Evolutionary conservation across 2,888 invertebrate species (phyloP), one percentile per base, ranked within the genome.

Genomic region (Polyommatus icarus): DNA sequence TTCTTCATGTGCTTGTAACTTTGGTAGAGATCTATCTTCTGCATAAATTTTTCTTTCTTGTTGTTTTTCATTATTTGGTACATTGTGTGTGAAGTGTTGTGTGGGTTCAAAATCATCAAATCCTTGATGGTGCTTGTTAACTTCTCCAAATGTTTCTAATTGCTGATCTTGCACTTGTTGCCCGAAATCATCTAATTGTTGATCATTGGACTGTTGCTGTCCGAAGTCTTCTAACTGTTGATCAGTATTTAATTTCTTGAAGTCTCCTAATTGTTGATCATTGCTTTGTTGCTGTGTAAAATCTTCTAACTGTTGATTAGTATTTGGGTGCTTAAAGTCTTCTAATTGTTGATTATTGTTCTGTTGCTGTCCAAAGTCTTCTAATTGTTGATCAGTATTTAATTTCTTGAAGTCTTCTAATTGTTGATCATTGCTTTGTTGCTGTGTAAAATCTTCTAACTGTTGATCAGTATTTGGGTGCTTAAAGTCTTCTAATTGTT

Each of bases 241-340:
- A 73, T 82, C 79, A 36, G 81, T 80, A 54, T 79, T 81, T 76
- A 78, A 61, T 24, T 76, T 59, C 40, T 81, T 78, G 72, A 83
- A 79, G 24, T 82, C 78, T 78, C 80, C 79, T 61, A 82, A 32
- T 75, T 83, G 82, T 79, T 82, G 84, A 10, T 82, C 80, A 57
- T 76, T 54, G 71, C 79, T 81, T 77, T 83, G 77, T 61, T 75
- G 77, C 32, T 79, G 18, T 5, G 5, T 10, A 12, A 32, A 54
- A 15, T 77, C 54, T 36, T 61, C 54, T 29, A 76, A 76, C 76
- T 32, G 18, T 57, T 71, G 76, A 24, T 75, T 29, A 12, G 18
- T 75, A 54, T 24, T 24, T 15, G 12, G 10, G 24, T 32, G 29
- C 29, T 4, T 29, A 5, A 29, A 72, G 32, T 77, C 72, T 71